Evolutionary conservation across 2,797 vertebrate genomes (phyloP).

Genomic region (Tiaroga cobitis): DNA sequence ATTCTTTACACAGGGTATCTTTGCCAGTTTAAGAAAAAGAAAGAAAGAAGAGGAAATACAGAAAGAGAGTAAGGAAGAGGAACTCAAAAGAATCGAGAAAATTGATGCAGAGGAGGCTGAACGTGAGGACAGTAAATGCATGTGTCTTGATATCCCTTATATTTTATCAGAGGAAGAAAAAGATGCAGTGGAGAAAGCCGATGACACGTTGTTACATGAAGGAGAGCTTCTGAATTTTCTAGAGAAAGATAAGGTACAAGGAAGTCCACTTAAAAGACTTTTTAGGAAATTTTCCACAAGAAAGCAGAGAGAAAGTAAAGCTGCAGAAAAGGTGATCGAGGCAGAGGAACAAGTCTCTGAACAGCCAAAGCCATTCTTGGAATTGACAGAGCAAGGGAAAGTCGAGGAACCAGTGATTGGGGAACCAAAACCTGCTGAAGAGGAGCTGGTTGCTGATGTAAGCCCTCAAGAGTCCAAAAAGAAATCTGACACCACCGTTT

Average conservation of each 20-base stretch:
- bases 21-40: slow-evolving; percentile 87
- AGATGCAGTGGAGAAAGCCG: slow-evolving; percentile 40
- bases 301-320: slow-evolving; percentile 82
- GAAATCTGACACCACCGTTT: slow-evolving; percentile 88
- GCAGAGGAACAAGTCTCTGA: slow-evolving; percentile 79
- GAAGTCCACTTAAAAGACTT: slow-evolving; percentile 90
- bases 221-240: slow-evolving; percentile 79
- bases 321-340: slow-evolving; percentile 78
- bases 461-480: slow-evolving; percentile 84
- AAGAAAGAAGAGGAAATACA: slow-evolving; percentile 80
- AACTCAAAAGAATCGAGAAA: slow-evolving; percentile 55
- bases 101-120: slow-evolving; percentile 62
- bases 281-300: slow-evolving; percentile 86
- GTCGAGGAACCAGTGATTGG: slow-evolving; percentile 70
- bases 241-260: slow-evolving; percentile 83
- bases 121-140: slow-evolving; percentile 56
- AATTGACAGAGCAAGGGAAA: slow-evolving; percentile 50
- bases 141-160: slow-evolving; percentile 55
- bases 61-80: slow-evolving; percentile 61
- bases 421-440: slow-evolving; percentile 75
- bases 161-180: slow-evolving; percentile 42
- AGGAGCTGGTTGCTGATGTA: slow-evolving; percentile 78
- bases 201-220: slow-evolving; percentile 63
- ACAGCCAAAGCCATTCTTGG: slow-evolving; percentile 75
- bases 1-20: slow-evolving; percentile 89